Evolutionary conservation across 1,140 invertebrate genomes (phyloP).

Genomic region (Sitobion miscanthi): DNA sequence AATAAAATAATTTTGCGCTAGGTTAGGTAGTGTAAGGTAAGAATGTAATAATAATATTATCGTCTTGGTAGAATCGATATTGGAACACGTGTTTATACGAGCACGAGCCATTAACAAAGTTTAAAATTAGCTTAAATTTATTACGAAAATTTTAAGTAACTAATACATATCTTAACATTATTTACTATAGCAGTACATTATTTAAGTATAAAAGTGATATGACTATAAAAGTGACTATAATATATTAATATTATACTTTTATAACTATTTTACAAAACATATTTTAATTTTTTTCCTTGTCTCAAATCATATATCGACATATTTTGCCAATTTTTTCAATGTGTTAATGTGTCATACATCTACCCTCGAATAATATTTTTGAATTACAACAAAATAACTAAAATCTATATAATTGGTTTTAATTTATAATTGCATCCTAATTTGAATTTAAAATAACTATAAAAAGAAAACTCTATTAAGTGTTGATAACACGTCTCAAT

Average conservation of each 20-base stretch:
- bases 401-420: too few species aligned
- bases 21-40: neutral
- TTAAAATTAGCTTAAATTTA: neutral
- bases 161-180: neutral
- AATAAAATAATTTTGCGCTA: neutral
- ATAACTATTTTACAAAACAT: neutral
- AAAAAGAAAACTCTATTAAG: too few species aligned
- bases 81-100: neutral
- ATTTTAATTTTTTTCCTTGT: neutral
- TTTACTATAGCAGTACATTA: neutral
- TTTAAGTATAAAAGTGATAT: neutral
- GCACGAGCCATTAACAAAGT: neutral
- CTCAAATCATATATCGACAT: neutral
- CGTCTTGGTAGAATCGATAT: neutral
- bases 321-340: too few species aligned
- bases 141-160: neutral
- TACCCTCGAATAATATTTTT: too few species aligned
- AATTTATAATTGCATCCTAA: too few species aligned
- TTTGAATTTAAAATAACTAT: too few species aligned
- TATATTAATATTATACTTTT: neutral
- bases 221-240: neutral
- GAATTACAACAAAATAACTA: too few species aligned
- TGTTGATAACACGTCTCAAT: too few species aligned
- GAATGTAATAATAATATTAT: neutral
- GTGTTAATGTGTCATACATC: too few species aligned